Base-by-base conservation (phyloP, 2,113 vertebrate genomes). In the Notechis scutatus region DNA sequence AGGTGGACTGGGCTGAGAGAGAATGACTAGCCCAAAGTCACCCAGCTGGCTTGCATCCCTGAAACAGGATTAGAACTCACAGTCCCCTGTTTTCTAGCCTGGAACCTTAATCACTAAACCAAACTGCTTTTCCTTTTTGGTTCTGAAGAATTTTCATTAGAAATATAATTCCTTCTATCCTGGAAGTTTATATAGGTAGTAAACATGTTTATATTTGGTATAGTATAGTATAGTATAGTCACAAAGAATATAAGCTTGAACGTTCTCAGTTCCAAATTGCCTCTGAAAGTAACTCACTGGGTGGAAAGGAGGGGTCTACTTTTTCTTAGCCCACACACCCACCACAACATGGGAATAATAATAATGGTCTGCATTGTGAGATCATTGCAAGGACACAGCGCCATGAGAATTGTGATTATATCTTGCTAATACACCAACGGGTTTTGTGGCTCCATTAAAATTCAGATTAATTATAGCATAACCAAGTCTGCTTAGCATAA, bases 151-250 rank as follows among this genome's bases (percentile, higher is more conserved):
- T 29, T 92, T 59, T 88, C 2, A 26, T 69, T 88, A 34, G 56
- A 69, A 47, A 34, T 88, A 39, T 42, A 87, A n/a, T 20, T 9
- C 59, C 26, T 55, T 88, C 64, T 85, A 18, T 92, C 59, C 52
- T 47, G 14, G 14, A n/a, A 81, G 4, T 26, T 29, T 15, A 24
- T 14, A 9, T 74, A 24, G 6, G 10, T n/a, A 54, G 39, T 64
- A 88, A 42, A 5, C 4, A 47, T 81, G 89, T 92, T 88, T 88
- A 92, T 85, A 89, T 92, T 92, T 50, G 61, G 39, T 55, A 50
- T 6, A 45, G 39, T 23, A 69, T 3, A 1, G 39, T 55, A 50
- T 6, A 45, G 39, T 23, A 69, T 3, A 1, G 29, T 26, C 9
- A 2, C 2, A 12, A 57, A 69, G 18, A n/a, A 5, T 15, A 20